These are phyloP conservation scores for Heterochromis multidens DNA, from an alignment of 2,113 vertebrate genomes.

Conservation along the genomic window DNA sequence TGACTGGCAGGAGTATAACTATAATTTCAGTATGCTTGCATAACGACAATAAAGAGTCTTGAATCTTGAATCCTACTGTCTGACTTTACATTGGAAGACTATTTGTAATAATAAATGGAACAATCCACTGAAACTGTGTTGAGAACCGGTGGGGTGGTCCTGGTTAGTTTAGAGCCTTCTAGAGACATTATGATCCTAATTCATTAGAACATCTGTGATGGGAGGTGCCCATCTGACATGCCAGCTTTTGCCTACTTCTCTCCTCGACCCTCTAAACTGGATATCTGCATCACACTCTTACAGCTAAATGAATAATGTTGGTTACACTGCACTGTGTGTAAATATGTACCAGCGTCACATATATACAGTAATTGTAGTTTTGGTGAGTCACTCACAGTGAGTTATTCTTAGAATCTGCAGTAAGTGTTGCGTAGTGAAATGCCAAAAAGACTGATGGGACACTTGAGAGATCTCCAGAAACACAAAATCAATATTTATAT, in stretches of 20 bases:
- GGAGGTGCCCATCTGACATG: constrained; percentile 39
- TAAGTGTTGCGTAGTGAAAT: constrained; percentile 6
- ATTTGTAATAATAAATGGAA: background rate
- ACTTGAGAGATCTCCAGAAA: constrained; percentile 35
- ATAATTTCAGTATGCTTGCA: background rate
- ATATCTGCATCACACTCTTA: constrained; percentile 3
- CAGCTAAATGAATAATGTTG: background rate
- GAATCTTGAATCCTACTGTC: background rate
- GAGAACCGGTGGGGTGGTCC: constrained; percentile 8
- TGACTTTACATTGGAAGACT: background rate
- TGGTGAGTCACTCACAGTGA: background rate
- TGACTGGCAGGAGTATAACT: background rate
- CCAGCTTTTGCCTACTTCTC: constrained; percentile 15
- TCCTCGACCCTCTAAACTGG: background rate
- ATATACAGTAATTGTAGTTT: background rate
- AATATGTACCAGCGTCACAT: background rate
- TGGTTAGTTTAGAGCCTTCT: constrained; percentile 19
- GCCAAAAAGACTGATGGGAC: constrained; percentile 17
- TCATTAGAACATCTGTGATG: constrained; percentile 63
- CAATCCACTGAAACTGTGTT: background rate
- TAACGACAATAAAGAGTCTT: background rate
- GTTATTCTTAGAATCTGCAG: background rate
- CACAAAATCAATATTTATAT: constrained; percentile 54
- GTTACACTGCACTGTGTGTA: background rate
- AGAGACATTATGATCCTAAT: constrained; percentile 42